Evolutionary conservation across 23 tunicate species (phyloP), one percentile per base, ranked within the genome.

Genomic region (Trididemnum clinides): DNA sequence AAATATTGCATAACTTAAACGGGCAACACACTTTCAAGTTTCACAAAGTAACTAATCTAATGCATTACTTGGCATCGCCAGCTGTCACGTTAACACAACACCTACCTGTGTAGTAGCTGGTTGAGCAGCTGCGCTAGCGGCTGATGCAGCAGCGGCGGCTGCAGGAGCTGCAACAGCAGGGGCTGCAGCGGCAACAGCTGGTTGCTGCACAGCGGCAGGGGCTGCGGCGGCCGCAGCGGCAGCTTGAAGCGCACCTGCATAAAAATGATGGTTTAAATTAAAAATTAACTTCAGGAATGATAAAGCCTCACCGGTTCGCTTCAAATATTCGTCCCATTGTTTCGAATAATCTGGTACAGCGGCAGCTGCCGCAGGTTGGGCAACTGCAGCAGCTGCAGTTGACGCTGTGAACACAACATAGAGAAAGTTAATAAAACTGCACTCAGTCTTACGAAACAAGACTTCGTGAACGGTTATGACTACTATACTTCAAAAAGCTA

Each of bases 291-390:
- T 7, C 54, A 7, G 54, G 10, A 44, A 44, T 15, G 15, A 44
- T 44, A 62, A 26, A 18, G 2, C 37, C 29, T 4, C 30, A 91
- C 96, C 96, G 28, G 84, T 87, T 65, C 82, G 88, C 88, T 97
- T 97, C 69, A 94, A 77, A 54, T 97, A 97, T 77, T 97, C 99
- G 75, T 90, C 92, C 99, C 99, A 97, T 27, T 97, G 99, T 82
- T 97, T 97, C 21, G 97, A 87, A 82, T 92, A 97, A 31, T 97
- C 99, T 0, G 95, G 97, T 64, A 94, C 95, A 5, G 83, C 81
- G 6, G 85, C 87, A 30, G 90, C 72, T 23, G 93, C 65, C 0
- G 85, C 80, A 34, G 87, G 66, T 2, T 86, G 57, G 6, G 92
- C 38, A 19, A 87, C 84, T 10, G 88, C 71, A 26, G 91, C 66